Conservation (phyloP, 1,140 invertebrate species). For the Macrobrachium nipponense region DNA sequence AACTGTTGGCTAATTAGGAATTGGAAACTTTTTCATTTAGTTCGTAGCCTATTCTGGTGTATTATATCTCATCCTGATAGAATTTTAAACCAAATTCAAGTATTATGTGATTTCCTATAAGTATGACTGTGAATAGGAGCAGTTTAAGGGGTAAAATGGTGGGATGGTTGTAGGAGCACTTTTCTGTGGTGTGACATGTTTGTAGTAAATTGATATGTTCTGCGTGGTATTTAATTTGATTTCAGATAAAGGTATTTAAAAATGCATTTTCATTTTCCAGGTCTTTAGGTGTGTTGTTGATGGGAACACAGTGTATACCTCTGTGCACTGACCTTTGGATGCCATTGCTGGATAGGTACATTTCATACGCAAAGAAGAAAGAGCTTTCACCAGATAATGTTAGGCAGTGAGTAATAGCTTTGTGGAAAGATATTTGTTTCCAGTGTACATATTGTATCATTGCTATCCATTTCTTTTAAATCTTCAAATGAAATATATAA, state of each 20-base stretch:
- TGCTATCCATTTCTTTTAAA: too few relatives aligned
- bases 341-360: slow-evolving; percentile 83
- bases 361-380: slow-evolving; percentile 16
- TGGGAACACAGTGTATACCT: slow-evolving; percentile 73
- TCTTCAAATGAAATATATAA: too few relatives aligned
- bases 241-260: not conserved
- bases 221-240: not conserved
- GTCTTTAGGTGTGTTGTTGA: slow-evolving; percentile 28
- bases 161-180: too few relatives aligned
- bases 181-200: not conserved
- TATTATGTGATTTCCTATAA: too few relatives aligned
- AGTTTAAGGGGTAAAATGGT: too few relatives aligned
- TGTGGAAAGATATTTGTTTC: not conserved
- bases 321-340: slow-evolving; percentile 97
- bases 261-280: not conserved
- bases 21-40: too few relatives aligned
- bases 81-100: too few relatives aligned
- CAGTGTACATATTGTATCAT: too few relatives aligned
- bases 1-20: too few relatives aligned
- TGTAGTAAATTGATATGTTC: not conserved
- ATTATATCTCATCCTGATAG: too few relatives aligned
- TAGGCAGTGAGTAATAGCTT: slow-evolving; percentile 5
- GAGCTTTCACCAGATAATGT: slow-evolving; percentile 65
- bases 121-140: too few relatives aligned
- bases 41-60: too few relatives aligned